Base-by-base conservation (phyloP, 2,113 vertebrate genomes). In the Hydropotes inermis region DNA sequence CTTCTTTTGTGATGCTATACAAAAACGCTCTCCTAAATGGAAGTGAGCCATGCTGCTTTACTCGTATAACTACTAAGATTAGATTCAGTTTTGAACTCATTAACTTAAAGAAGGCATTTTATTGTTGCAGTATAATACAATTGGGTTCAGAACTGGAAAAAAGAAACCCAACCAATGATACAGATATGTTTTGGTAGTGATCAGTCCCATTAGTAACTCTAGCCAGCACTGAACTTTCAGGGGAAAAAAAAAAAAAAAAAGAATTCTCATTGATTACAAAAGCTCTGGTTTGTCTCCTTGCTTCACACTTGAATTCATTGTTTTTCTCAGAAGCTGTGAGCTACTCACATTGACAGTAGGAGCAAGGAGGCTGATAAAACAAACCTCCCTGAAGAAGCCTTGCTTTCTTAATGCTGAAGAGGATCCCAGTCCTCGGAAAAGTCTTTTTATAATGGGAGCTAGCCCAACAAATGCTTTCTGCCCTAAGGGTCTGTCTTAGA, bases 261-360 rank as follows among this genome's bases (percentile, higher is more conserved):
- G 95, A 96, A 84, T 96, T 95, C 92, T 97, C 89, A 50, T 81
- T 81, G 91, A 91, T 70, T 94, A 30, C 30, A 87, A 96, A 89
- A 97, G 91, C 93, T 89, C 43, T 54, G 39, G 67, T 70, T 64
- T 91, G 39, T 84, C 52, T 5, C 33, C 19, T 79, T 79, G 76
- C 45, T 95, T 98, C 97, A 97, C 91, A 97, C 85, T 95, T 89
- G 95, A 94, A 93, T 97, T 92, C 58, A 50, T 94, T 89, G 43
- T 82, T 97, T 92, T 76, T 94, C 30, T 39, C 30, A 86, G 27
- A 94, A 97, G 47, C 89, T 89, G 82, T 76, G 52, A 90, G 94
- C 57, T 81, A 64, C 70, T 91, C 52, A 89, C 61, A 70, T 19
- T 94, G 87, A 95, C 67, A 86, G 78, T 61, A 87, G 85, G 36